A percentile compares a stretch with the other conserved stretches of the same genome.
These are phyloP conservation scores for Mechanitis messenoides DNA, from an alignment of 2,888 invertebrate genomes.

Conservation along the genomic window DNA sequence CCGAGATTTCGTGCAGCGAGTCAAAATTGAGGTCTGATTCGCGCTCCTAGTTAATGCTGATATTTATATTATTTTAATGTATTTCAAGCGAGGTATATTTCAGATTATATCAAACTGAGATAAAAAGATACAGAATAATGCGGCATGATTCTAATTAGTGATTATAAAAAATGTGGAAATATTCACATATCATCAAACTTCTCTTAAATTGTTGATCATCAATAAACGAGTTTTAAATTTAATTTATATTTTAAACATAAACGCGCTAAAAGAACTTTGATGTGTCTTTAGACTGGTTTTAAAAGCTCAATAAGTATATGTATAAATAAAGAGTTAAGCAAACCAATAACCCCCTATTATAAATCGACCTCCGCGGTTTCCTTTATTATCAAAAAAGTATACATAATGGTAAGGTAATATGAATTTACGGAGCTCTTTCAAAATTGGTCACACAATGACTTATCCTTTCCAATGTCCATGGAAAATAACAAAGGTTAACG, in stretches of 20 bases:
- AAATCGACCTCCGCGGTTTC: constrained; percentile 12
- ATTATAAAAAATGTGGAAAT: too few relatives aligned
- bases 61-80: too few relatives aligned
- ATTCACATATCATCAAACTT: too few relatives aligned
- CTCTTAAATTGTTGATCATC: too few relatives aligned
- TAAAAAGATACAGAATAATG: too few relatives aligned
- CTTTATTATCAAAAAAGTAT: not conserved
- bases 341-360: constrained; percentile 15
- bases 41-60: too few relatives aligned
- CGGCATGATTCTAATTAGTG: too few relatives aligned
- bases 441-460: constrained; percentile 21
- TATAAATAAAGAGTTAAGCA: constrained; percentile 14
- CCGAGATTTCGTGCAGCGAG: too few relatives aligned
- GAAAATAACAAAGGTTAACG: constrained; percentile 38
- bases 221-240: not conserved
- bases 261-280: not conserved
- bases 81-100: too few relatives aligned
- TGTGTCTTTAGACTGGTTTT: constrained; percentile 3
- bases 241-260: not conserved
- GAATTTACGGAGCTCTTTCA: constrained; percentile 13
- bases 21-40: too few relatives aligned
- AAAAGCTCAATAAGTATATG: constrained; percentile 7
- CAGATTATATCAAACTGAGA: too few relatives aligned
- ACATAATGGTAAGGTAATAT: not conserved
- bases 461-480: constrained; percentile 31